Evolutionary conservation across 2,797 vertebrate genomes (phyloP).

Genomic region (Galagoides demidoff): DNA sequence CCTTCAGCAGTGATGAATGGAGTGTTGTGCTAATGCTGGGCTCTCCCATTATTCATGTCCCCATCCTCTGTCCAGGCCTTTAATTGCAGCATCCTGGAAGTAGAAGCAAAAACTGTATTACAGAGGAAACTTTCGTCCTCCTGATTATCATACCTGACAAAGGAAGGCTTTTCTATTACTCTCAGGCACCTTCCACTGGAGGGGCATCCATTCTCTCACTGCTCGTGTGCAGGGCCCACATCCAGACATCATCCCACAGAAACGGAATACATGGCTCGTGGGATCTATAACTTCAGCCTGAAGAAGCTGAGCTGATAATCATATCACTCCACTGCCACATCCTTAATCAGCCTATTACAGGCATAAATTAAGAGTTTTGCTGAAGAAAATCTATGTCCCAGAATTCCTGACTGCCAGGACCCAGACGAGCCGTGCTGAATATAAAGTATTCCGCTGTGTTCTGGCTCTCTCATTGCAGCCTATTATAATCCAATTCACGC

Average conservation of each 20-base stretch:
- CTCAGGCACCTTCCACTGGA: slow-evolving; percentile 41
- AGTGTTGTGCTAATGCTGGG: slow-evolving; percentile 47
- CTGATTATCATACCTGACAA: slow-evolving; percentile 69
- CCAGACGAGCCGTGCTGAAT: slow-evolving; percentile 55
- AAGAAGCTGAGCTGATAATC: slow-evolving; percentile 70
- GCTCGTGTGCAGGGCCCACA: neutral
- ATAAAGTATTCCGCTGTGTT: neutral
- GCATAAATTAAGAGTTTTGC: slow-evolving; percentile 59
- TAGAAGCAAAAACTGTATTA: slow-evolving; percentile 61
- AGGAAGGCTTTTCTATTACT: slow-evolving; percentile 68
- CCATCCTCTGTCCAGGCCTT: slow-evolving; percentile 25
- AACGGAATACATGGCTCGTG: slow-evolving; percentile 47
- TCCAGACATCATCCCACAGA: slow-evolving; percentile 27
- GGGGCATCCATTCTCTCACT: slow-evolving; percentile 40
- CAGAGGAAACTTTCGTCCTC: slow-evolving; percentile 60
- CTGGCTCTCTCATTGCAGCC: neutral
- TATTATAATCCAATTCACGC: neutral
- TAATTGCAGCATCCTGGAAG: slow-evolving; percentile 75
- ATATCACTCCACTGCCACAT: slow-evolving; percentile 61
- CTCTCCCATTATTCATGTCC: slow-evolving; percentile 41
- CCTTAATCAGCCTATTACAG: slow-evolving; percentile 46
- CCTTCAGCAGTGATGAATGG: slow-evolving; percentile 69
- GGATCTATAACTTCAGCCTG: slow-evolving; percentile 67
- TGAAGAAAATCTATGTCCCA: slow-evolving; percentile 28
- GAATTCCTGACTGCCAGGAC: slow-evolving; percentile 34